Evolutionary conservation across 2,113 vertebrate species (phyloP).

Genomic region (Nothocercus julius): DNA sequence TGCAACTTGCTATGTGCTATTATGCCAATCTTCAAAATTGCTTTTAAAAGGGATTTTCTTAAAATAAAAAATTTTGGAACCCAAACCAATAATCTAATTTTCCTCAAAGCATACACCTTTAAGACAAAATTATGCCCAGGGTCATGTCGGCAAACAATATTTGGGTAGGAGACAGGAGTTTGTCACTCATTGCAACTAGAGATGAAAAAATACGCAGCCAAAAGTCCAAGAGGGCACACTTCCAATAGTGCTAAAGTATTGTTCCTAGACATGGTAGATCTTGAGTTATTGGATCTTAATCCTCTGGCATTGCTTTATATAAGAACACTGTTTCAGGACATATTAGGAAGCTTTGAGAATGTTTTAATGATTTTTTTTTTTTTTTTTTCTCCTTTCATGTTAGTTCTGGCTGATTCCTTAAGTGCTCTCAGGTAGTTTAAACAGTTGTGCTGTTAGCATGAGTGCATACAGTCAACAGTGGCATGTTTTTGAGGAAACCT

Average conservation of each 20-base stretch:
- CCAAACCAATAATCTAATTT: not conserved
- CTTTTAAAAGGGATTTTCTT: not conserved
- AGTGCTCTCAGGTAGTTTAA: constrained; percentile 26
- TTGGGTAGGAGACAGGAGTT: not conserved
- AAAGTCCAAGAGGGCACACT: constrained; percentile 35
- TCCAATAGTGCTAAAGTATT: constrained; percentile 58
- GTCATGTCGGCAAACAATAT: not conserved
- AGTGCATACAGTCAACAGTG: not conserved
- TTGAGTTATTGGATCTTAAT: constrained; percentile 56
- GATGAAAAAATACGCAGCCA: constrained; percentile 40
- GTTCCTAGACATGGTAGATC: constrained; percentile 42
- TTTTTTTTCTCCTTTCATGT: not conserved
- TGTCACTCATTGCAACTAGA: constrained; percentile 5
- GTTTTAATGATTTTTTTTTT: not conserved
- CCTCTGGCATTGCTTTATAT: constrained; percentile 29
- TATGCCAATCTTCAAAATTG: not conserved
- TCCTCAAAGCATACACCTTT: not conserved
- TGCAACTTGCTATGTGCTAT: not conserved
- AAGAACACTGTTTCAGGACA: not conserved
- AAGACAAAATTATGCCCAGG: not conserved
- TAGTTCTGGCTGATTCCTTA: constrained; percentile 23
- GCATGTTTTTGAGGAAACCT: not conserved
- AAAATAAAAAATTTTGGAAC: not conserved
- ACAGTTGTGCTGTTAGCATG: not conserved
- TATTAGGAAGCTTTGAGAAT: constrained; percentile 20